A percentile compares a stretch with the other conserved stretches of the same genome.
phyloP scores from a whole-genome alignment of 64 coral and sea anemone species.

The Pocillopora verrucosa region DNA sequence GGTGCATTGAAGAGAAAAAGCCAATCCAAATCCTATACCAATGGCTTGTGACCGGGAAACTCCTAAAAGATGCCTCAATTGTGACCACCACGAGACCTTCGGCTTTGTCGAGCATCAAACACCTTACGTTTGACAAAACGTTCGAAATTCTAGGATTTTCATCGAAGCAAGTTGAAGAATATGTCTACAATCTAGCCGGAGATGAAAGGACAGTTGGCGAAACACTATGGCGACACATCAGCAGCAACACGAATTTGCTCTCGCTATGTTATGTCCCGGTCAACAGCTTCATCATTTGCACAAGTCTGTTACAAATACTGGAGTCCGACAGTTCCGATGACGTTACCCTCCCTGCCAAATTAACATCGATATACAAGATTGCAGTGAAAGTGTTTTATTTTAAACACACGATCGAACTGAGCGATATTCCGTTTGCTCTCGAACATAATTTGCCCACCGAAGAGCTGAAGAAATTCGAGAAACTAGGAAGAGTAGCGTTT shows the following conservation, averaged over 20 bases:
- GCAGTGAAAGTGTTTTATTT: neutral
- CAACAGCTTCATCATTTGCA: no score
- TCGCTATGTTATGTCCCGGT: neutral
- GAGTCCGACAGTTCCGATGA: neutral
- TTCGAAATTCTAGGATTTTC: slow-evolving; percentile 75
- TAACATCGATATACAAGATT: slow-evolving; percentile 37
- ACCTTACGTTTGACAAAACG: slow-evolving; percentile 28
- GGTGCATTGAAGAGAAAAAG: neutral
- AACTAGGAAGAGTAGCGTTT: no score
- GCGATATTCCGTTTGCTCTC: no score
- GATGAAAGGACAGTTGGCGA: neutral
- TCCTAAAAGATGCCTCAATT: no score
- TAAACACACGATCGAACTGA: neutral
- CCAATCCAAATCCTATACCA: slow-evolving; percentile 1
- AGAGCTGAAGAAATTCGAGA: no score
- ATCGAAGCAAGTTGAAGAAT: neutral
- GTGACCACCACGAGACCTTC: neutral
- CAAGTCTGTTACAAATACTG: no score
- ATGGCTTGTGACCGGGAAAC: no score
- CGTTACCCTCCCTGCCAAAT: neutral
- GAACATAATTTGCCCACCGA: no score
- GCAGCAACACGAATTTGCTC: slow-evolving; percentile 27
- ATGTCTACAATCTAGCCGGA: slow-evolving; percentile 22
- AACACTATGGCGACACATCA: slow-evolving; percentile 28
- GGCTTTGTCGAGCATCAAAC: neutral